Conservation (phyloP, 2,113 vertebrate genomes). For the Elaphurus davidianus region DNA sequence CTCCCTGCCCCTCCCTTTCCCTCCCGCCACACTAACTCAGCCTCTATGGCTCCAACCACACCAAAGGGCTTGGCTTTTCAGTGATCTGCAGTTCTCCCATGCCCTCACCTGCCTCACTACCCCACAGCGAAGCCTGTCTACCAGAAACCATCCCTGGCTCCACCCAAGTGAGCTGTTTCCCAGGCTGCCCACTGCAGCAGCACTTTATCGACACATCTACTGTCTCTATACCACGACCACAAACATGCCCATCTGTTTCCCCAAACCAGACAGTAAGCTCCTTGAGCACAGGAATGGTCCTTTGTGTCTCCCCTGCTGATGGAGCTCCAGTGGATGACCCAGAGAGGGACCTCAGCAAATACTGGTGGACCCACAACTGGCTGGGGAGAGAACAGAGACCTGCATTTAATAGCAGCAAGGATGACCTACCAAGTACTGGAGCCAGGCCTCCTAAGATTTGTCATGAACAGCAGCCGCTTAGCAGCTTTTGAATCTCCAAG, state of each 20-base stretch:
- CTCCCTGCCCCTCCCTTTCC: rapidly evolving
- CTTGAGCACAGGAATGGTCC: background rate
- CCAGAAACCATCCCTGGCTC: background rate
- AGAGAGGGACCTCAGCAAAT: background rate
- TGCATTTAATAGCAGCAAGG: background rate
- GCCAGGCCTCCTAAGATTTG: background rate
- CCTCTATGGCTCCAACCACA: background rate
- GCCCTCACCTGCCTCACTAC: background rate
- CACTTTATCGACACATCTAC: background rate
- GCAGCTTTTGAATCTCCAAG: background rate
- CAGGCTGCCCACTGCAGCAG: background rate
- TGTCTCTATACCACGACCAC: background rate
- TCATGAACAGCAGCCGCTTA: background rate
- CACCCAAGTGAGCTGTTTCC: background rate
- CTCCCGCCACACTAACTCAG: background rate
- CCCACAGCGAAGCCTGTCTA: background rate
- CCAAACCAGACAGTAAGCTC: background rate
- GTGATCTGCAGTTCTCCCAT: background rate
- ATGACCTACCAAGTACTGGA: background rate
- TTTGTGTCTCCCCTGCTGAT: background rate
- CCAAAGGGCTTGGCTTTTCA: background rate
- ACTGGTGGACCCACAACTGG: background rate
- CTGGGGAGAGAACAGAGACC: background rate
- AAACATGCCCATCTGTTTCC: background rate
- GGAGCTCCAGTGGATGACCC: background rate